Evolutionary conservation across 2,113 vertebrate genomes (phyloP).

Genomic region (Coracopsis vasa): DNA sequence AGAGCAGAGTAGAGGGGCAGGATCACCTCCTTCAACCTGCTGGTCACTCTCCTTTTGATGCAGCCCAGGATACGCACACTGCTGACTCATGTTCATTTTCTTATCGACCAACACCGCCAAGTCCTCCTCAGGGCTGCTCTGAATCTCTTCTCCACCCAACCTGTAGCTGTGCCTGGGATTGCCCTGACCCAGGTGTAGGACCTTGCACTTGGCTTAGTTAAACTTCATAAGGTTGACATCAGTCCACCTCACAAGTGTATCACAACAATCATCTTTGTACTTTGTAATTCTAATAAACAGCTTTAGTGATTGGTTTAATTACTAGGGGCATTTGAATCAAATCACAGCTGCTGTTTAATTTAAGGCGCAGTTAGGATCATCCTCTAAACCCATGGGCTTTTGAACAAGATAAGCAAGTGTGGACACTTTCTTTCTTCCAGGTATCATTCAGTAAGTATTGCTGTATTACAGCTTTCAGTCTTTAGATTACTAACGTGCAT

Average conservation of each 20-base stretch:
- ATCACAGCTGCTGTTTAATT: slow-evolving; percentile 22
- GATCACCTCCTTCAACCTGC: too few relatives aligned
- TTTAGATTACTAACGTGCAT: neutral
- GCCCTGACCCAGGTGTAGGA: neutral
- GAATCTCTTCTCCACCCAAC: neutral
- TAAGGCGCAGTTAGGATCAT: neutral
- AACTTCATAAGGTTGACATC: neutral
- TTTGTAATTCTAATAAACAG: slow-evolving; percentile 16
- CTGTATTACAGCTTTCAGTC: neutral
- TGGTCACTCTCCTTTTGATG: too few relatives aligned
- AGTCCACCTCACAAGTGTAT: neutral
- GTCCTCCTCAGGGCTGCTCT: neutral
- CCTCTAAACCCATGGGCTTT: neutral
- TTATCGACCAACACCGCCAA: too few relatives aligned
- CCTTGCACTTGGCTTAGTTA: neutral
- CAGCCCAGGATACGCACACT: too few relatives aligned
- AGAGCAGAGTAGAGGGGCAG: too few relatives aligned
- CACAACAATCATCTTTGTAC: neutral
- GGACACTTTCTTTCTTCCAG: neutral
- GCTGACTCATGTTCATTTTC: too few relatives aligned
- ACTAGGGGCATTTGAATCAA: slow-evolving; percentile 1
- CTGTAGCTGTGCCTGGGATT: neutral
- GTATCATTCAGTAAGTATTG: neutral
- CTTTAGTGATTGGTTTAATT: neutral
- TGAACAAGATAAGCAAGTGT: neutral